phyloP scores from a whole-genome alignment of 2,888 invertebrate genomes.

The Sturmia bella region DNA sequence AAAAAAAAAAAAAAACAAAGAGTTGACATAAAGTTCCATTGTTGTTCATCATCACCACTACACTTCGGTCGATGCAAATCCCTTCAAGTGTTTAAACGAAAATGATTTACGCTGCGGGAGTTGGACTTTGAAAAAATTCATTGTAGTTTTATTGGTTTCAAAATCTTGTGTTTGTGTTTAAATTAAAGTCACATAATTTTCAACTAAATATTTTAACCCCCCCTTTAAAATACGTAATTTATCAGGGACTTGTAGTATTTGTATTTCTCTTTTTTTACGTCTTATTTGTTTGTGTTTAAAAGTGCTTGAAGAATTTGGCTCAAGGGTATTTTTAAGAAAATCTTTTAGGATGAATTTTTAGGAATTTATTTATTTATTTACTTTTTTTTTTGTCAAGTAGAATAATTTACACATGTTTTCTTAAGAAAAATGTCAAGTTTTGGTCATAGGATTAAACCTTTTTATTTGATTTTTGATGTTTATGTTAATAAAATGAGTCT shows the following conservation, averaged over 20 bases:
- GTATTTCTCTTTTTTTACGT: not conserved
- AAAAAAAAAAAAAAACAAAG: conserved; percentile 50
- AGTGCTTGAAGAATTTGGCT: not conserved
- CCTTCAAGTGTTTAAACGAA: conserved; percentile 67
- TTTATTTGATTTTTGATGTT: not conserved
- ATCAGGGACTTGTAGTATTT: conserved; percentile 10
- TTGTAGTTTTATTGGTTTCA: conserved; percentile 46
- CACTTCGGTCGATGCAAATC: conserved; percentile 46
- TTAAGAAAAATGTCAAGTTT: not conserved
- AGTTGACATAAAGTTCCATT: conserved; percentile 68
- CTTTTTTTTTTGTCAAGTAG: not conserved
- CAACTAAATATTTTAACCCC: conserved; percentile 18
- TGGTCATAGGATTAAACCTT: not conserved
- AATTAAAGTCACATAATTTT: conserved; percentile 60
- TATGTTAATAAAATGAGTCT: too few relatives aligned
- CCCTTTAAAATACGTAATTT: conserved; percentile 8
- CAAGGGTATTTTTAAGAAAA: not conserved
- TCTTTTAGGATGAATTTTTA: not conserved
- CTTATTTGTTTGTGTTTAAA: too few relatives aligned
- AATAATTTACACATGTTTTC: not conserved
- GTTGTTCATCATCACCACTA: conserved; percentile 56
- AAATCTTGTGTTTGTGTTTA: conserved; percentile 56
- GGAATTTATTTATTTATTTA: not conserved
- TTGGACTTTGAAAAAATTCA: conserved; percentile 59
- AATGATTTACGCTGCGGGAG: conserved; percentile 69